Percentiles rank a stretch among this genome's conserved stretches.
Conservation (phyloP, 2,113 vertebrate species). For the Chiloscyllium plagiosum region DNA sequence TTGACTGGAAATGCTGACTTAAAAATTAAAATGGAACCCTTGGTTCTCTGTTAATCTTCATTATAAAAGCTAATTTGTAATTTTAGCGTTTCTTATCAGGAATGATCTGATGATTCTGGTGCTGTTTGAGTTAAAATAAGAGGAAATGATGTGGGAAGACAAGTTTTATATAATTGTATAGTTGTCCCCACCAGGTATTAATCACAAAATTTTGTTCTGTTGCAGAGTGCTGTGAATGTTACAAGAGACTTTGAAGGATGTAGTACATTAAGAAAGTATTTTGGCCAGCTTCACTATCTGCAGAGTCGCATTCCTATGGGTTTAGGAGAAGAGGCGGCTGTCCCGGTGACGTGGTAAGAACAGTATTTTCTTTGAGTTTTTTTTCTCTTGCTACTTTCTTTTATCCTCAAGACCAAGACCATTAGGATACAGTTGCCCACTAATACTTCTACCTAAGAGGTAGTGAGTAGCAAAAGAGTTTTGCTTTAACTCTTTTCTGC, state of each 20-base stretch:
- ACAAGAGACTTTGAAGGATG: conserved; percentile 93
- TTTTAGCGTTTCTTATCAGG: background rate
- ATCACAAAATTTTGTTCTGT: background rate
- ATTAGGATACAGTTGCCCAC: background rate
- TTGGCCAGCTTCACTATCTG: conserved; percentile 91
- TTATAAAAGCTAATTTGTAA: background rate
- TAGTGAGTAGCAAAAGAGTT: too few species aligned
- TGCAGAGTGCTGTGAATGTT: conserved; percentile 73
- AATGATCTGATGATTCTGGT: background rate
- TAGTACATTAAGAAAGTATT: conserved; percentile 90
- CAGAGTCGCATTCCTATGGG: conserved; percentile 94
- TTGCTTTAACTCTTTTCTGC: too few species aligned
- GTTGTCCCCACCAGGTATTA: background rate
- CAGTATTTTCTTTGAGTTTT: background rate
- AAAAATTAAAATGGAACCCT: background rate
- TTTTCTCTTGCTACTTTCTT: background rate
- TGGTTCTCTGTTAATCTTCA: background rate
- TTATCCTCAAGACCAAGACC: background rate
- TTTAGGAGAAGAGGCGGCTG: conserved; percentile 72
- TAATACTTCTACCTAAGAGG: too few species aligned
- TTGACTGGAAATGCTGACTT: too few species aligned
- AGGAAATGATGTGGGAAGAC: background rate
- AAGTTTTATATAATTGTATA: background rate
- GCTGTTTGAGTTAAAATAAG: background rate
- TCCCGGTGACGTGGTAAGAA: conserved; percentile 80